These are phyloP conservation scores for Biston betularia DNA, from an alignment of 2,888 invertebrate genomes.

Conservation along the genomic window DNA sequence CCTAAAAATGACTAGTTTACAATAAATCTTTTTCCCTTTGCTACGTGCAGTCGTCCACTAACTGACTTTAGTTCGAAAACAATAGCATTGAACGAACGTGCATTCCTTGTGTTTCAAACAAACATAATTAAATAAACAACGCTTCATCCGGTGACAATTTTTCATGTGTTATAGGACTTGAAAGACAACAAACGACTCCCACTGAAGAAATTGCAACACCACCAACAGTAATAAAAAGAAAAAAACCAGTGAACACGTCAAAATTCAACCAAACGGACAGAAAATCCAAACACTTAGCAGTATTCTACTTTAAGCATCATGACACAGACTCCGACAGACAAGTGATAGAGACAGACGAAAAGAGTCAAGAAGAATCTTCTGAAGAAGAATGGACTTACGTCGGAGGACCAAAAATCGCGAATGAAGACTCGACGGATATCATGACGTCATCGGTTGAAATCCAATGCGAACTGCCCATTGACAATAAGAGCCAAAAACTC, in stretches of 20 bases:
- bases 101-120: slow-evolving; percentile 32
- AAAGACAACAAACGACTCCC: slow-evolving; percentile 53
- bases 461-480: slow-evolving; percentile 76
- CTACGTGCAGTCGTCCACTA: not conserved
- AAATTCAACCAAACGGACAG: slow-evolving; percentile 90
- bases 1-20: slow-evolving; percentile 5
- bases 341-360: slow-evolving; percentile 80
- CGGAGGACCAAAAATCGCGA: slow-evolving; percentile 75
- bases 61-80: slow-evolving; percentile 20
- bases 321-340: slow-evolving; percentile 94
- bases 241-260: slow-evolving; percentile 85
- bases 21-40: slow-evolving; percentile 15
- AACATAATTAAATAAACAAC: slow-evolving; percentile 31
- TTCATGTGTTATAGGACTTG: slow-evolving; percentile 65
- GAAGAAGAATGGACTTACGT: slow-evolving; percentile 89
- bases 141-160: not conserved
- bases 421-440: slow-evolving; percentile 80
- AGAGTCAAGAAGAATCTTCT: slow-evolving; percentile 79
- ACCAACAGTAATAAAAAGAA: slow-evolving; percentile 80
- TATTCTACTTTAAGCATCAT: slow-evolving; percentile 94
- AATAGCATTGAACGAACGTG: slow-evolving; percentile 22
- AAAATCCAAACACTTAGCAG: slow-evolving; percentile 93
- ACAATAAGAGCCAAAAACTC: slow-evolving; percentile 69
- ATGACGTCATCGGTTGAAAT: slow-evolving; percentile 84
- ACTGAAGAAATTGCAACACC: slow-evolving; percentile 73